phyloP scores from a whole-genome alignment of 2,797 vertebrate species.

The Etheostoma perlongum region DNA sequence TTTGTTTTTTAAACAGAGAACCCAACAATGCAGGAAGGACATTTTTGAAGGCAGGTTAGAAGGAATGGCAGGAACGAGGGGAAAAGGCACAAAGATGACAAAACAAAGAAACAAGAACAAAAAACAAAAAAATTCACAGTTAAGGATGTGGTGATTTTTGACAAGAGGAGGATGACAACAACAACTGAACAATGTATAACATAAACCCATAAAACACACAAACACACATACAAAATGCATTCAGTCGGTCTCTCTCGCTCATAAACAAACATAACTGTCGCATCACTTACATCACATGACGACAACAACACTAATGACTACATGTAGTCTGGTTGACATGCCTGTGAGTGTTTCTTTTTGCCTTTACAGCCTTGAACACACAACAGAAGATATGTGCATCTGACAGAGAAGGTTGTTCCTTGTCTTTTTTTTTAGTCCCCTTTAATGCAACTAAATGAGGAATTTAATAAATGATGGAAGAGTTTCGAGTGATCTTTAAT shows the following conservation, averaged over 20 bases:
- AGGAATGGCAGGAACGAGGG: constrained; percentile 57
- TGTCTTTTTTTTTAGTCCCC: neutral
- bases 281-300: neutral
- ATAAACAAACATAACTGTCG: constrained; percentile 14
- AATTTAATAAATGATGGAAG: too few species aligned
- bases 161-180: constrained; percentile 67
- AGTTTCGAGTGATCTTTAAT: too few species aligned
- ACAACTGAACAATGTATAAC: constrained; percentile 49
- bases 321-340: neutral
- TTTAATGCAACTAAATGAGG: too few species aligned
- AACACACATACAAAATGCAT: constrained; percentile 6
- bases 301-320: neutral
- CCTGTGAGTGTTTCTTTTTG: neutral
- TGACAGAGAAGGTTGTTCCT: neutral
- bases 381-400: neutral
- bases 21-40: constrained; percentile 46
- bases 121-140: constrained; percentile 78
- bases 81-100: constrained; percentile 75
- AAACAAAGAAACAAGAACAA: constrained; percentile 75
- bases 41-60: constrained; percentile 61
- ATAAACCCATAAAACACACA: constrained; percentile 44
- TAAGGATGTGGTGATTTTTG: constrained; percentile 77
- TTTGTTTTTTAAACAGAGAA: constrained; percentile 24
- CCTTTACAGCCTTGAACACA: neutral
- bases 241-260: neutral